Percentiles rank a stretch among this genome's conserved stretches.
These are phyloP conservation scores for Fringilla coelebs DNA, from an alignment of 2,797 vertebrate species.

Conservation along the genomic window DNA sequence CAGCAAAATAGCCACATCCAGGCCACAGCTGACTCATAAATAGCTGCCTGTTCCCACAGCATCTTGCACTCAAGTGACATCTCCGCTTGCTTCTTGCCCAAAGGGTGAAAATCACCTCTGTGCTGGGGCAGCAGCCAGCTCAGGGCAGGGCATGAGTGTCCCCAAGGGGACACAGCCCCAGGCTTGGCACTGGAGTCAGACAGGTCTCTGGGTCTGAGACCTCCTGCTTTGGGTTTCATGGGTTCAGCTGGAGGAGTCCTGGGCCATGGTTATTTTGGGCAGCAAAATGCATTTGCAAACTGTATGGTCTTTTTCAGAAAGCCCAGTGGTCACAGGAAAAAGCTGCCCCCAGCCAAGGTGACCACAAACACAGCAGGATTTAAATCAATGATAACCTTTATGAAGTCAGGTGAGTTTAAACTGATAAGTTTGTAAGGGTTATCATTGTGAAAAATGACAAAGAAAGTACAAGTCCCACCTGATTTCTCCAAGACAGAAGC, in stretches of 20 bases:
- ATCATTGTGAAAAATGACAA: neutral
- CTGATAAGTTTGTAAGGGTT: neutral
- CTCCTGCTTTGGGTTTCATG: neutral
- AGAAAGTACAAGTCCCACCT: constrained; percentile 51
- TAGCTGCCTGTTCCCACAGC: constrained; percentile 20
- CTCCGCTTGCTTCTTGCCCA: neutral
- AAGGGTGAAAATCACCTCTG: neutral
- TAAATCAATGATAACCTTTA: neutral
- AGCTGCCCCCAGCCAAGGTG: neutral
- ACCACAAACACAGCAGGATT: neutral
- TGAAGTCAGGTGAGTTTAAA: neutral
- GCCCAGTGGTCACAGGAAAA: neutral
- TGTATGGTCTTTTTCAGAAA: neutral
- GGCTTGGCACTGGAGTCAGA: neutral
- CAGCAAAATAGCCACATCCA: neutral
- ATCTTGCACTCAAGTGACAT: neutral
- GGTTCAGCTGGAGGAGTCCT: neutral
- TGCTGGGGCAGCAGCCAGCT: neutral
- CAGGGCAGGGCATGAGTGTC: fast-evolving
- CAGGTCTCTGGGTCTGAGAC: neutral
- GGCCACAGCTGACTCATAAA: neutral
- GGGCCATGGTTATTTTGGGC: neutral
- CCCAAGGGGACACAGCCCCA: neutral
- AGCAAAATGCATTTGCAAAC: neutral
- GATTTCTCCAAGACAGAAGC: constrained; percentile 79